phyloP scores from a whole-genome alignment of 1,140 invertebrate species.

The Druon quercuslanigerum region DNA sequence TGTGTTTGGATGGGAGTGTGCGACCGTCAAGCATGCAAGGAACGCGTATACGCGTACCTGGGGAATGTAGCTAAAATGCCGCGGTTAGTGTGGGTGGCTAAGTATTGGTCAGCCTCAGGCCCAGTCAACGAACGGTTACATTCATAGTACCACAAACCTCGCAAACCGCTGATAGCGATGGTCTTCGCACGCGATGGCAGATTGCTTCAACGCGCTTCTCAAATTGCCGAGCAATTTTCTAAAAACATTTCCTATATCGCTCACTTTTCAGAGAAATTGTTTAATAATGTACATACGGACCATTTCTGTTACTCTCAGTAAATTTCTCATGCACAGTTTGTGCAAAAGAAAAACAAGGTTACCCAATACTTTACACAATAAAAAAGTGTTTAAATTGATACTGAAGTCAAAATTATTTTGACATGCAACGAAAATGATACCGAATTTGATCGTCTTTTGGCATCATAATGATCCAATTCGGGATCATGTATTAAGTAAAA shows the following conservation, averaged over 20 bases:
- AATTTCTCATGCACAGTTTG: no score
- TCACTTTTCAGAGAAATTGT: not conserved
- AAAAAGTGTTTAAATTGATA: no score
- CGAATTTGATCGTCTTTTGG: no score
- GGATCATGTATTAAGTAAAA: no score
- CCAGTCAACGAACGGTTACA: not conserved
- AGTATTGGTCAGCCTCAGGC: slow-evolving; percentile 3
- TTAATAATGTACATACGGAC: no score
- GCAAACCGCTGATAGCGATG: slow-evolving; percentile 1
- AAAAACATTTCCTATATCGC: not conserved
- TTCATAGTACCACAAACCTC: not conserved
- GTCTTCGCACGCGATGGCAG: not conserved
- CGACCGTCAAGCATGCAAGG: not conserved
- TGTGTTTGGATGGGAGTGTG: not conserved
- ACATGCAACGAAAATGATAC: no score
- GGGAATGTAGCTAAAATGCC: not conserved
- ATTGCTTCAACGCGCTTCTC: not conserved
- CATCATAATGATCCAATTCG: no score
- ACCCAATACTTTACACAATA: no score
- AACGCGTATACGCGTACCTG: not conserved
- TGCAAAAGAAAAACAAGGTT: no score
- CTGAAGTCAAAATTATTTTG: no score
- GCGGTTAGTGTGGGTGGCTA: slow-evolving; percentile 8
- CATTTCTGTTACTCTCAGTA: no score
- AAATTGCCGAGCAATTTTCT: not conserved